Base-by-base conservation (phyloP, 2,113 vertebrate species). In the Catharus fuscescens region DNA sequence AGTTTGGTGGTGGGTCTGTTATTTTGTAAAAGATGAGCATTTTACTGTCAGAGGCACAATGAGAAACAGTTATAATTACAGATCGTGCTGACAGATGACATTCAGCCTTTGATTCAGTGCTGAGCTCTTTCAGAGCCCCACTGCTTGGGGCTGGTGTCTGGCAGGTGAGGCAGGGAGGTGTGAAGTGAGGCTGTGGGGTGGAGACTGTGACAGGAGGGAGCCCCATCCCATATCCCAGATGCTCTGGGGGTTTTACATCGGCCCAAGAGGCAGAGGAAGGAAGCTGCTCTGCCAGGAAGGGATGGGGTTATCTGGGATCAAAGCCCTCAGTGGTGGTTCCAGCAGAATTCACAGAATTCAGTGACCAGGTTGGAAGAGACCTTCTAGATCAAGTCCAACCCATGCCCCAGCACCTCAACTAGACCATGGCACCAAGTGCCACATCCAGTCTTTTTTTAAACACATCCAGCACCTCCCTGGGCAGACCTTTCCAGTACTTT, bases 21-120 rank as follows among this genome's bases (percentile, higher is more conserved):
- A 62, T 73, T 54, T 77, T 77, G 18, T 31, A 54, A 23, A 5
- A 57, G 38, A 32, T 4, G 24, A 66, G 10, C 25, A 12, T 80
- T 93, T 3, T n/a, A 12, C 28, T 67, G 47, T 66, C 1, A 2
- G 42, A n/a, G 29, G 12, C 0, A 0, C 5, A 29, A 36, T 3
- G 3, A 38, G 12, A 5, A 80, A 6, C 7, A 48, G 25, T 60
- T 64, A 3, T 65, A 93, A 76, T 79, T 65, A 40, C 7, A 88
- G 76, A 24, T 13, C 29, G 53, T 19, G 53, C 64, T 86, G 82
- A 26, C 60, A 36, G 18, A 16, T 10, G 53, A 12, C 25, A 2
- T 40, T 40, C 26, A 64, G 66, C 42, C 53, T 70, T 74, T 40
- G 28, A 3, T 53, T 57, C 36, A 26, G 34, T 8, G 21, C 50